phyloP scores from a whole-genome alignment of 2,888 invertebrate genomes.

The Sarcophaga subvicina region DNA sequence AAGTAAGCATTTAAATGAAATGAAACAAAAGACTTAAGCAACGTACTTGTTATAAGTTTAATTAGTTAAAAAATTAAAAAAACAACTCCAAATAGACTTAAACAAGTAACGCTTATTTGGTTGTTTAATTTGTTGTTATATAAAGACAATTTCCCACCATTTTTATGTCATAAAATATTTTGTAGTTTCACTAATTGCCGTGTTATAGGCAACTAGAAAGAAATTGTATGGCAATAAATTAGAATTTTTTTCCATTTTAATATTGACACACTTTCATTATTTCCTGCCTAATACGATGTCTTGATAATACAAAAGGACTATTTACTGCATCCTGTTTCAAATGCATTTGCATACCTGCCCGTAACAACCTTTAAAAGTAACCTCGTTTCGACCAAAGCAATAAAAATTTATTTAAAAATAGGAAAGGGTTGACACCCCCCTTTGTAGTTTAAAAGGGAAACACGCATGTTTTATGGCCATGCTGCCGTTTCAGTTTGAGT shows the following conservation, averaged over 20 bases:
- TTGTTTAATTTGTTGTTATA: too few relatives aligned
- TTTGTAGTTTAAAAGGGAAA: constrained; percentile 29
- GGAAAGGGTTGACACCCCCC: constrained; percentile 63
- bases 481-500: constrained; percentile 55
- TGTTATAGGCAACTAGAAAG: too few relatives aligned
- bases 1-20: constrained; percentile 11
- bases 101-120: too few relatives aligned
- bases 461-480: constrained; percentile 30
- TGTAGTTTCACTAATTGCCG: too few relatives aligned
- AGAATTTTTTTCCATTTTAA: background rate
- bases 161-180: too few relatives aligned
- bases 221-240: background rate
- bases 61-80: constrained; percentile 23
- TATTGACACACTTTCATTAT: background rate
- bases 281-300: background rate
- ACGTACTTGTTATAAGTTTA: constrained; percentile 63
- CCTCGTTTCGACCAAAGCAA: constrained; percentile 68
- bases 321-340: constrained; percentile 22
- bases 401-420: constrained; percentile 24
- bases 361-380: background rate
- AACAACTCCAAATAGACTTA: background rate
- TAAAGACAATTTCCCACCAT: too few relatives aligned
- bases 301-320: background rate
- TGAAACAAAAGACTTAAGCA: constrained; percentile 65
- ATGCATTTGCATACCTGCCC: constrained; percentile 67